Percentiles rank a stretch among this genome's conserved stretches.
phyloP scores from a whole-genome alignment of 2,888 invertebrate species.

The Zygogramma bicolorata region DNA sequence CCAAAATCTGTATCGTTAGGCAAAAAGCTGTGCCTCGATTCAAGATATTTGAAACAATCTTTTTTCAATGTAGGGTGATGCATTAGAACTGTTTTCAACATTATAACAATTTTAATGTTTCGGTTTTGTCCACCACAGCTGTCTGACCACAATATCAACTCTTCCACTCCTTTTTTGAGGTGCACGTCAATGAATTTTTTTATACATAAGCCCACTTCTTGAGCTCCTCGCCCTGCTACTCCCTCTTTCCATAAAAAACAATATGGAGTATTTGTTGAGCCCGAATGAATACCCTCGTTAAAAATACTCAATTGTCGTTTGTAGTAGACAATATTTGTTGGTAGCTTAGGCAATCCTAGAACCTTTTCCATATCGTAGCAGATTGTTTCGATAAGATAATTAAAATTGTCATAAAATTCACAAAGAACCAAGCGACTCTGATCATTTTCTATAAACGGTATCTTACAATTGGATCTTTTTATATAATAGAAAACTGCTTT shows the following conservation, averaged over 20 bases:
- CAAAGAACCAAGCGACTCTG: too few relatives aligned
- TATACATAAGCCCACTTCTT: not conserved
- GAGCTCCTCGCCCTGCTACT: not conserved
- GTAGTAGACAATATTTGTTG: constrained; percentile 14
- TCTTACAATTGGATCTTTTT: too few relatives aligned
- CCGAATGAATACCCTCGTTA: constrained; percentile 21
- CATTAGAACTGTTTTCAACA: too few relatives aligned
- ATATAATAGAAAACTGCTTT: too few relatives aligned
- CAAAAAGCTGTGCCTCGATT: constrained; percentile 25
- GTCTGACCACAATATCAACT: constrained; percentile 20
- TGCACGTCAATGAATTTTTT: constrained; percentile 7
- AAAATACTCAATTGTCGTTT: constrained; percentile 13
- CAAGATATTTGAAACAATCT: constrained; percentile 11
- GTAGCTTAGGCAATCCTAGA: too few relatives aligned
- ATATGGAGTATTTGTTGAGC: too few relatives aligned
- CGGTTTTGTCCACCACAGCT: not conserved
- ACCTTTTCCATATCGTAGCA: constrained; percentile 44
- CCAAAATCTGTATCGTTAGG: constrained; percentile 31
- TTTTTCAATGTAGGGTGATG: constrained; percentile 9
- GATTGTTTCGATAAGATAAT: constrained; percentile 53
- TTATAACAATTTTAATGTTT: too few relatives aligned
- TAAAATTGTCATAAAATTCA: too few relatives aligned
- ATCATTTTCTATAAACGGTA: too few relatives aligned
- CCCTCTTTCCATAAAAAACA: constrained; percentile 13
- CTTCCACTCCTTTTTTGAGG: constrained; percentile 13